phyloP scores from a whole-genome alignment of 2,797 vertebrate genomes.

The Gymnothorax reevesii region DNA sequence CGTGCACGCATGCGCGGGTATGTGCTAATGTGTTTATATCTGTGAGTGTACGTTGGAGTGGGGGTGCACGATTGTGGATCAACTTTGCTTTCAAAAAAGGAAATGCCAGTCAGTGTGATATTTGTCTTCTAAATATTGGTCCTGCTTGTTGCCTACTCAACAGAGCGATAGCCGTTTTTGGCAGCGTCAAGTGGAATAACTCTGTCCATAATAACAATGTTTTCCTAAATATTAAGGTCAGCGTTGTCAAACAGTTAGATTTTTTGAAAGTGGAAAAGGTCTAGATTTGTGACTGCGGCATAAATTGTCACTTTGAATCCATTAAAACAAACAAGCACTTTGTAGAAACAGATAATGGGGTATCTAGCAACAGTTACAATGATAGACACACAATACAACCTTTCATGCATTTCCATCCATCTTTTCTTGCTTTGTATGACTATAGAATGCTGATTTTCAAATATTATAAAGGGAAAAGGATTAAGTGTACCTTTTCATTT shows the following conservation, averaged over 20 bases:
- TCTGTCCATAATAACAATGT: constrained; percentile 10
- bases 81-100: constrained; percentile 38
- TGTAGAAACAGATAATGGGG: not conserved
- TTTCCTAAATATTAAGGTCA: constrained; percentile 37
- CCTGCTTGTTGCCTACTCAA: constrained; percentile 50
- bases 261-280: constrained; percentile 16
- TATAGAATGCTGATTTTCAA: not conserved
- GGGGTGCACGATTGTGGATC: constrained; percentile 25
- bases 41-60: not conserved
- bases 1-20: not conserved
- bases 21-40: too few relatives aligned
- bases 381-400: not conserved
- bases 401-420: not conserved
- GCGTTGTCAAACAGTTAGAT: constrained; percentile 27
- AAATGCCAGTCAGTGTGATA: constrained; percentile 53
- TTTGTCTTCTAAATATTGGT: constrained; percentile 58
- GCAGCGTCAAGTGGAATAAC: constrained; percentile 43
- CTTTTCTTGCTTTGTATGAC: not conserved
- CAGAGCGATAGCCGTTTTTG: constrained; percentile 56
- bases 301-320: constrained; percentile 18
- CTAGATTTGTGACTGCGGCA: constrained; percentile 11
- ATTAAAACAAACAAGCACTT: constrained; percentile 6
- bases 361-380: not conserved
- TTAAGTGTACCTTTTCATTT: not conserved
- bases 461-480: not conserved